Evolutionary conservation across 2,888 invertebrate genomes (phyloP), one percentile per base, ranked within the genome.

Genomic region (Julus scandinavius): DNA sequence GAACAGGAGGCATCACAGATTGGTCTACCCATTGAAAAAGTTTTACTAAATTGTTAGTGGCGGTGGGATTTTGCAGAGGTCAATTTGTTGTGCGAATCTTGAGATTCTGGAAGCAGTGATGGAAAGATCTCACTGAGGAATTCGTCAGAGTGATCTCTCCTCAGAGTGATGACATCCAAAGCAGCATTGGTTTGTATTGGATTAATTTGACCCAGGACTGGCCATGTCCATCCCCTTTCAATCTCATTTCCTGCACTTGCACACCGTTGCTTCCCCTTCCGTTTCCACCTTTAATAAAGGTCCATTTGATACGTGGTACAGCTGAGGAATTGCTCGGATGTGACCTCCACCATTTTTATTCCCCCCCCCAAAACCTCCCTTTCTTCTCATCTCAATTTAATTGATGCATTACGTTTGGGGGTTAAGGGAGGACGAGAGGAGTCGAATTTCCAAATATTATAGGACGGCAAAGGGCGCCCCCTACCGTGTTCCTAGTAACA

Each of bases 301-400:
- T 20, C 72, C 20, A 72, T 63, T n/a, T 72, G 20, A 29, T 72
- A 20, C 20, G 72, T 72, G n/a, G 72, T 20, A 11, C 72, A 0
- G 29, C 20, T 72, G 20, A 72, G 72, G 29, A 72, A 72, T 72
- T 72, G 72, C 72, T 29, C 20, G 72, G 72, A 72, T 72, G 72
- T 29, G 72, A 72, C 72, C 72, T 72, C 72, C 72, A 29, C 72
- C 72, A 72, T 72, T 72, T 54, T 72, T 72, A 72, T 72, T 20
- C 17, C 72, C 72, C 72, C 13, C 72, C 29, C 63, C 63, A 72
- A 72, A 72, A 72, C 29, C 72, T 29, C 72, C 72, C 29, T 72
- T 72, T 72, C 72, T 72, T 72, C 72, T 72, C 72, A 72, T 72
- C 72, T 72, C 72, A 29, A 72, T 72, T 72, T 72, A 72, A 72